Conservation (phyloP, 2,113 vertebrate genomes). For the Rhinoderma darwinii region DNA sequence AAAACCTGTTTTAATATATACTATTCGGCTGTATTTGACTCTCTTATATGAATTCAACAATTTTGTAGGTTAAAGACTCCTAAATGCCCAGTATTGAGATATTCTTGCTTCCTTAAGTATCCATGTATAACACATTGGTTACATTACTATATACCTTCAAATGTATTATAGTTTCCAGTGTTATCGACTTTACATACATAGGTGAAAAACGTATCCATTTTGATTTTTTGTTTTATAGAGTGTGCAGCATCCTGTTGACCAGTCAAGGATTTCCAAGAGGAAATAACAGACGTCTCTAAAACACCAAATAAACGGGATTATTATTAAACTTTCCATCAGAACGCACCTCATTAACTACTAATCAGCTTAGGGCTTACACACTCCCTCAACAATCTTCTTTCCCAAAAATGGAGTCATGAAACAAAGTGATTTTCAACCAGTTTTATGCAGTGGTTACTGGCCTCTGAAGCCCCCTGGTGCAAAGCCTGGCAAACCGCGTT, state of each 20-base stretch:
- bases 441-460: constrained; percentile 11
- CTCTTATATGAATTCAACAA: not conserved
- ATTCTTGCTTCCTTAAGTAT: not conserved
- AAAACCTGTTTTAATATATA: not conserved
- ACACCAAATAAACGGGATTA: constrained; percentile 50
- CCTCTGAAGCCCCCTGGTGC: constrained; percentile 48
- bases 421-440: constrained; percentile 28
- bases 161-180: not conserved
- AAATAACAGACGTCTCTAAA: constrained; percentile 53
- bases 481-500: constrained; percentile 24
- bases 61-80: not conserved
- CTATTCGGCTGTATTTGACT: not conserved
- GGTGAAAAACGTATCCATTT: not conserved
- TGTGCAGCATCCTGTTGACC: constrained; percentile 32
- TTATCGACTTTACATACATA: not conserved
- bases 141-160: not conserved
- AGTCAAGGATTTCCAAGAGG: constrained; percentile 22
- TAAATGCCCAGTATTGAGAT: not conserved
- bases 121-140: not conserved
- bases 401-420: constrained; percentile 39
- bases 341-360: constrained; percentile 55
- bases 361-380: constrained; percentile 53
- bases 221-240: constrained; percentile 35
- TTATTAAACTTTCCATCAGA: constrained; percentile 52
- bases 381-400: constrained; percentile 56